phyloP scores from a whole-genome alignment of 1,140 invertebrate species.

The Littorina saxatilis region DNA sequence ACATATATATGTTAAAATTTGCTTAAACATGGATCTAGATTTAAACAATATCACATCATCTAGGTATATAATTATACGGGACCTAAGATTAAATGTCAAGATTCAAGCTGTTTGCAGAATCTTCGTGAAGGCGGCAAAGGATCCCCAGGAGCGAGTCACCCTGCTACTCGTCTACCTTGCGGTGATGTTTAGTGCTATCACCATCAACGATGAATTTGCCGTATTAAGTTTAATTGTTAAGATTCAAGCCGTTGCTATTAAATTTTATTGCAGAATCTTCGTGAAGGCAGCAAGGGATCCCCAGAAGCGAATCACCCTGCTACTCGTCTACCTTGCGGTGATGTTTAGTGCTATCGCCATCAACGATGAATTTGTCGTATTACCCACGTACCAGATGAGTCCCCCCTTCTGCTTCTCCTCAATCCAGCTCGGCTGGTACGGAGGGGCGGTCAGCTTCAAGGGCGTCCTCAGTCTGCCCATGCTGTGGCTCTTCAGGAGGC shows the following conservation, averaged over 20 bases:
- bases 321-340: neutral
- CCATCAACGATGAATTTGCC: too few species aligned
- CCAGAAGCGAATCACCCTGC: neutral
- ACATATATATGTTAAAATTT: too few species aligned
- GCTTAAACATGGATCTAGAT: too few species aligned
- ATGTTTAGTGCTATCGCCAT: neutral
- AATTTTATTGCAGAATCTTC: neutral
- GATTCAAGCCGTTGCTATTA: neutral
- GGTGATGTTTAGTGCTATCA: too few species aligned
- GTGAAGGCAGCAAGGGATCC: neutral
- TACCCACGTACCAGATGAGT: constrained; percentile 10
- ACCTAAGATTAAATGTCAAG: too few species aligned
- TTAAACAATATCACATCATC: too few species aligned
- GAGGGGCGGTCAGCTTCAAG: neutral
- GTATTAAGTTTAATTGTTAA: too few species aligned
- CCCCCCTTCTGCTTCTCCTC: neutral
- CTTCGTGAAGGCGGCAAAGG: too few species aligned
- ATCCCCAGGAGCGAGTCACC: too few species aligned
- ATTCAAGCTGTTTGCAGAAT: neutral
- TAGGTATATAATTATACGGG: too few species aligned
- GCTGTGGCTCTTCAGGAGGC: neutral
- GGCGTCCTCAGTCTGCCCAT: neutral
- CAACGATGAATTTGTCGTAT: neutral
- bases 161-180: too few species aligned
- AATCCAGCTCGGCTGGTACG: neutral